A percentile compares a stretch with the other conserved stretches of the same genome.
These are phyloP conservation scores for Pherbina coryleti DNA, from an alignment of 2,888 invertebrate genomes.

Conservation along the genomic window DNA sequence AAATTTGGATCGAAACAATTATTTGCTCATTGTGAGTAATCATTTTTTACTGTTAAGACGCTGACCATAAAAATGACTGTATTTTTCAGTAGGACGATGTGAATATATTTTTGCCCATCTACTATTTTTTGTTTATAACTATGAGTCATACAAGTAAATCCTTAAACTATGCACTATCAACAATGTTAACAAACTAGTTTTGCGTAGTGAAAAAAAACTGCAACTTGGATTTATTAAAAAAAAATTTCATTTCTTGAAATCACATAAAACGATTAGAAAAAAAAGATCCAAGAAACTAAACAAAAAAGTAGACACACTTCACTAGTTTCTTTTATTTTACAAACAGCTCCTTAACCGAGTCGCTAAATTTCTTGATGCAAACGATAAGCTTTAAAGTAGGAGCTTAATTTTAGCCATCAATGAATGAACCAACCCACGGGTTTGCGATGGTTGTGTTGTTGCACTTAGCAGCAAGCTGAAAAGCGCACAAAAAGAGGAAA, in stretches of 20 bases:
- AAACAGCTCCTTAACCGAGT: constrained; percentile 30
- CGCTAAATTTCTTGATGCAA: constrained; percentile 14
- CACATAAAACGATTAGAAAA: background rate
- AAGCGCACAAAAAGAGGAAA: background rate
- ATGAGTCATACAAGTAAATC: constrained; percentile 22
- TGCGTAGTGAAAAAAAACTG: background rate
- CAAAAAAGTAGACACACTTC: background rate
- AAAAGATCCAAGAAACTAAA: background rate
- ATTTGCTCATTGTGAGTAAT: too few species aligned
- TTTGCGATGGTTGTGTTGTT: background rate
- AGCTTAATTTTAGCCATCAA: constrained; percentile 28
- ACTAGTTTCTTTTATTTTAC: background rate
- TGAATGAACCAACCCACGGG: constrained; percentile 29
- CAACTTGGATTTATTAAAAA: background rate
- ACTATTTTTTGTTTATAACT: background rate
- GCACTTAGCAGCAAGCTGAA: background rate
- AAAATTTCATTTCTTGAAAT: constrained; percentile 23
- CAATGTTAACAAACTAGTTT: background rate
- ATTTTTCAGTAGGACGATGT: too few species aligned
- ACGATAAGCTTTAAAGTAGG: constrained; percentile 23
- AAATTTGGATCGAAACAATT: too few species aligned
- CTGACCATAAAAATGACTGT: too few species aligned
- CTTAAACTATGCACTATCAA: too few species aligned
- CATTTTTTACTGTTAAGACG: too few species aligned
- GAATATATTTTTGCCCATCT: background rate